Evolutionary conservation across 2,797 vertebrate genomes (phyloP).

Genomic region (Balearica regulorum): DNA sequence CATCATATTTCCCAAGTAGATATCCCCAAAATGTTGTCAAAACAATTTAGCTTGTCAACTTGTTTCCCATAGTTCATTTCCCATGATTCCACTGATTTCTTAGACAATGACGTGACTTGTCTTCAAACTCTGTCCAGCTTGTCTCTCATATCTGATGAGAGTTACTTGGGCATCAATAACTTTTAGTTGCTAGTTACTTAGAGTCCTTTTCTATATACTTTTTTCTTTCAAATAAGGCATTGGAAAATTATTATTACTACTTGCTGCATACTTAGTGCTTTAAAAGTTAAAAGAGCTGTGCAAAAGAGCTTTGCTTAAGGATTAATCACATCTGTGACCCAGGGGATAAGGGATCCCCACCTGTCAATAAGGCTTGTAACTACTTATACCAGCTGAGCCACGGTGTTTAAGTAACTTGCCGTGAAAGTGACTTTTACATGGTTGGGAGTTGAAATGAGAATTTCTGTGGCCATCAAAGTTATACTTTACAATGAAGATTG

Average conservation of each 20-base stretch:
- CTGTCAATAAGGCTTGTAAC: conserved; percentile 45
- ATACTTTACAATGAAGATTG: neutral
- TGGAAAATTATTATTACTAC: neutral
- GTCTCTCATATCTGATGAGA: neutral
- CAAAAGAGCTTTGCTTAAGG: neutral
- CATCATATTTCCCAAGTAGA: neutral
- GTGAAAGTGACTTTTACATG: neutral
- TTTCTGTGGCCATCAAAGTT: neutral
- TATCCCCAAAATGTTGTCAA: neutral
- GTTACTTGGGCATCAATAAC: neutral
- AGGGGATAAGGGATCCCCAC: neutral
- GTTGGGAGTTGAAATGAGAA: neutral
- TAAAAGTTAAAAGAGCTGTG: neutral
- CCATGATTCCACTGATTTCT: neutral
- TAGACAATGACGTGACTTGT: neutral
- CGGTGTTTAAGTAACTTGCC: neutral
- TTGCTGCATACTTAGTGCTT: neutral
- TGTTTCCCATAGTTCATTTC: neutral
- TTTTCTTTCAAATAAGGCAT: neutral
- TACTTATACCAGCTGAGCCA: neutral
- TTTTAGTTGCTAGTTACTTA: neutral
- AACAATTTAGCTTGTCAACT: neutral
- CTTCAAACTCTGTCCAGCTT: neutral
- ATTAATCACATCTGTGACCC: conserved; percentile 23
- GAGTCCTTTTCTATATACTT: neutral